Base-by-base conservation (phyloP, 2,113 vertebrate genomes). In the Salvelinus namaycush region DNA sequence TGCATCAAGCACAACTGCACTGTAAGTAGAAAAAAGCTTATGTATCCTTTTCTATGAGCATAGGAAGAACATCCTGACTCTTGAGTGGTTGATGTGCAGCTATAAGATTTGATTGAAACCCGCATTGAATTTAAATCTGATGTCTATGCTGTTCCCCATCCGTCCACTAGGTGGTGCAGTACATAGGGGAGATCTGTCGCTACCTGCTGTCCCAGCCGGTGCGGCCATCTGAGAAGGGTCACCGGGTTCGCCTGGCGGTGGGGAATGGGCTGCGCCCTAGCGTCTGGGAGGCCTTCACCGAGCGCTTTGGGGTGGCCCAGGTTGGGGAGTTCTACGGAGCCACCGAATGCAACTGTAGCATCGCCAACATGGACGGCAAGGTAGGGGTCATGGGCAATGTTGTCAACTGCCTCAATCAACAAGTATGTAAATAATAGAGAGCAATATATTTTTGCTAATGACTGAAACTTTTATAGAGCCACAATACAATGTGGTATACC, bases 261-360 rank as follows among this genome's bases (percentile, higher is more conserved):
- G 97, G 97, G 16, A 98, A 98, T 0, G 97, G 97, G 0, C 80
- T 98, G 68, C 91, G 96, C 1, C 94, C 95, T 0, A 92, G 93
- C 76, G 95, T 98, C 39, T 98, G 97, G 97, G 94, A 97, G 86
- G 95, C 97, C 49, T 98, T 98, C 84, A 92, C 92, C 0, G 80
- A 91, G 34, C 94, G 97, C 39, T 98, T 98, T 72, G 72, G 86
- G 0, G 93, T 98, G 75, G 84, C 78, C 1, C 95, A 96, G 89
- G 93, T 98, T 0, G 96, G 96, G 0, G 96, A 98, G 90, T 98
- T 98, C 91, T 98, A 98, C 0, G 97, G 97, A 0, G 97, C 97
- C 6, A 98, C 97, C 0, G 96, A 98, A 79, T 98, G 97, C 78
- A 98, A 98, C 93, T 98, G 97, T 80, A 97, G 96, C 91, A 94